Evolutionary conservation across 2,888 invertebrate genomes (phyloP).

Genomic region (Spisula subtruncata): DNA sequence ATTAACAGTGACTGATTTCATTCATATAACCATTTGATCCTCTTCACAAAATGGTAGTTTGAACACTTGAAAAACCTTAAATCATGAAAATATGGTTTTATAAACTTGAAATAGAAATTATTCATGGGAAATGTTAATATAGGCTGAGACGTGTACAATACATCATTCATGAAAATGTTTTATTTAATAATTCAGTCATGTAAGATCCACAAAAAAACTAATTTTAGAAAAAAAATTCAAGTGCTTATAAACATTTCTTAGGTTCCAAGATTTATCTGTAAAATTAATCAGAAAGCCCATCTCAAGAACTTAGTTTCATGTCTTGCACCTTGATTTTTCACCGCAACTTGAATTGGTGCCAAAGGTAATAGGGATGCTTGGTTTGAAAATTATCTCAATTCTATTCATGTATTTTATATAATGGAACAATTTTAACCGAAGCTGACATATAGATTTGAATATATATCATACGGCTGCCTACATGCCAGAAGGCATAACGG

Average conservation of each 20-base stretch:
- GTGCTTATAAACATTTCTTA: neutral
- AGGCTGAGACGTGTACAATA: neutral
- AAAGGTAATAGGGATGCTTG: conserved; percentile 11
- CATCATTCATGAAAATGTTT: neutral
- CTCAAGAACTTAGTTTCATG: neutral
- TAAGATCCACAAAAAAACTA: neutral
- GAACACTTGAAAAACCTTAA: conserved; percentile 16
- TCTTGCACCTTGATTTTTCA: neutral
- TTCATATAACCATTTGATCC: neutral
- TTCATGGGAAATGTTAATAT: neutral
- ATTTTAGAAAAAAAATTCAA: neutral
- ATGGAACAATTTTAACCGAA: neutral
- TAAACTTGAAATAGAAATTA: neutral
- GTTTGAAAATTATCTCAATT: conserved; percentile 5
- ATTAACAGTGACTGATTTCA: neutral
- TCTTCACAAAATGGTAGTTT: neutral
- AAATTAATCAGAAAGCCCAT: conserved; percentile 14
- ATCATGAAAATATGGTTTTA: neutral
- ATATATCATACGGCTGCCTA: no score
- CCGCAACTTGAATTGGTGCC: conserved; percentile 12
- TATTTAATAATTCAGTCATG: conserved; percentile 7
- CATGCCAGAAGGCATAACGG: no score
- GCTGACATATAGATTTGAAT: neutral
- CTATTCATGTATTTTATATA: conserved; percentile 5
- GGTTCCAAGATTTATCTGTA: conserved; percentile 21